Evolutionary conservation across 2,888 invertebrate species (phyloP).

Genomic region (Pantelozetes paolii): DNA sequence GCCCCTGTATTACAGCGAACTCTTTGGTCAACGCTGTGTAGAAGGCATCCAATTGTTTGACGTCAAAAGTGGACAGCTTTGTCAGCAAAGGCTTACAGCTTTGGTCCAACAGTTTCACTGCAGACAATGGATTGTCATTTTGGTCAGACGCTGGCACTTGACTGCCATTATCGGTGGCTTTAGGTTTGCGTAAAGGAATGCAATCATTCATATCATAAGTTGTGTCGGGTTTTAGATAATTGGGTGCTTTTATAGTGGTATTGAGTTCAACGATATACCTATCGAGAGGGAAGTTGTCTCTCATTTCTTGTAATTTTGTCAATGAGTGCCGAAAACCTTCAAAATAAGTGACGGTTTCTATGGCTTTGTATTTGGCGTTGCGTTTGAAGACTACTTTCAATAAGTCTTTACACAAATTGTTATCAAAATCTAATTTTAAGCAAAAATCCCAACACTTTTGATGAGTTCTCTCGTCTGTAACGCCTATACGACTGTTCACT

Average conservation of each 20-base stretch:
- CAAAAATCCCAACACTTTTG: background rate
- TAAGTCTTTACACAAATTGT: background rate
- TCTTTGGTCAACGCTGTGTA: constrained; percentile 49
- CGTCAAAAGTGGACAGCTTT: constrained; percentile 9
- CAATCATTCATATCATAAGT: constrained; percentile 32
- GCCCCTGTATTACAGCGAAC: constrained; percentile 68
- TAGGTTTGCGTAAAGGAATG: background rate
- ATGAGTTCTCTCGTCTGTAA: background rate
- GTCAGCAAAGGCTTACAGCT: background rate
- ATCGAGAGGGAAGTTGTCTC: constrained; percentile 63
- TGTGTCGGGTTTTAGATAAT: constrained; percentile 52
- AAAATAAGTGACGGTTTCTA: constrained; percentile 73
- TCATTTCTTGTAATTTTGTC: constrained; percentile 61
- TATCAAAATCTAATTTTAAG: background rate
- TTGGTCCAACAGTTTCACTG: background rate
- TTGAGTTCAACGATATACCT: constrained; percentile 63
- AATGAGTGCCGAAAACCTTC: constrained; percentile 74
- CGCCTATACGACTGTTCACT: background rate
- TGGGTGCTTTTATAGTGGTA: constrained; percentile 51
- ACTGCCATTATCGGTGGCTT: background rate
- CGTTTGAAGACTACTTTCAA: background rate
- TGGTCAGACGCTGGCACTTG: background rate
- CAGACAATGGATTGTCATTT: background rate
- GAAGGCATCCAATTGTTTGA: constrained; percentile 50
- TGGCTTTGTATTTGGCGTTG: constrained; percentile 58